These are phyloP conservation scores for Zootoca vivipara DNA, from an alignment of 2,113 vertebrate genomes.

Conservation along the genomic window DNA sequence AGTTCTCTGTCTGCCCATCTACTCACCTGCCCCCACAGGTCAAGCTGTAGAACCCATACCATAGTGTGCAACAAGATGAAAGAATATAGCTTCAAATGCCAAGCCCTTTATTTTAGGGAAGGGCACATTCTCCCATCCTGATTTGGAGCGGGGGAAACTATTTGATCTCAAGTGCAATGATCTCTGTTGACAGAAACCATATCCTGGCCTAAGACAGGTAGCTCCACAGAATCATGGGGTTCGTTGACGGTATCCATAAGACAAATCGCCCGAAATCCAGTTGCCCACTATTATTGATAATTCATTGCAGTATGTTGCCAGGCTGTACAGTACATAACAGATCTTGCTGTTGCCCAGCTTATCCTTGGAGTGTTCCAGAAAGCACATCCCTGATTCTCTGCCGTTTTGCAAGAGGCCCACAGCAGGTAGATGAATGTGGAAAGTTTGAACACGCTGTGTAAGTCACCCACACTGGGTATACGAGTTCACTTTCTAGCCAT, in stretches of 20 bases:
- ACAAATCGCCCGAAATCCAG: not conserved
- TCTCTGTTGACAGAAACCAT: not conserved
- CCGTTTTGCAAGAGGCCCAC: not conserved
- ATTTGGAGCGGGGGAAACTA: not conserved
- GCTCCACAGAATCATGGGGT: not conserved
- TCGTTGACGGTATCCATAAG: not conserved
- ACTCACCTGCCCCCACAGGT: not conserved
- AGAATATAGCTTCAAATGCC: not conserved
- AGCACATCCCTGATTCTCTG: not conserved
- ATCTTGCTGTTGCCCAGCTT: not conserved
- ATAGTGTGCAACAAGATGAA: not conserved
- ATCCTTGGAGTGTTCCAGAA: not conserved
- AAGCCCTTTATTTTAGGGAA: not conserved
- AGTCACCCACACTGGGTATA: not conserved
- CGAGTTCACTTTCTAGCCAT: not conserved
- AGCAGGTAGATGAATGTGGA: not conserved
- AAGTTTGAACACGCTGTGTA: not conserved
- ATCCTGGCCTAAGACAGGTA: not conserved
- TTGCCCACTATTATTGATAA: not conserved
- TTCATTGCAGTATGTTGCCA: not conserved
- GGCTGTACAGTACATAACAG: not conserved
- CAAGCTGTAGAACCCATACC: not conserved
- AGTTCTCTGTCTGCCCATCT: not conserved
- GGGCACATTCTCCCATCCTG: too few relatives aligned
- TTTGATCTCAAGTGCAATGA: not conserved